These are phyloP conservation scores for Alethe castanea DNA, from an alignment of 2,113 vertebrate species.

Conservation along the genomic window DNA sequence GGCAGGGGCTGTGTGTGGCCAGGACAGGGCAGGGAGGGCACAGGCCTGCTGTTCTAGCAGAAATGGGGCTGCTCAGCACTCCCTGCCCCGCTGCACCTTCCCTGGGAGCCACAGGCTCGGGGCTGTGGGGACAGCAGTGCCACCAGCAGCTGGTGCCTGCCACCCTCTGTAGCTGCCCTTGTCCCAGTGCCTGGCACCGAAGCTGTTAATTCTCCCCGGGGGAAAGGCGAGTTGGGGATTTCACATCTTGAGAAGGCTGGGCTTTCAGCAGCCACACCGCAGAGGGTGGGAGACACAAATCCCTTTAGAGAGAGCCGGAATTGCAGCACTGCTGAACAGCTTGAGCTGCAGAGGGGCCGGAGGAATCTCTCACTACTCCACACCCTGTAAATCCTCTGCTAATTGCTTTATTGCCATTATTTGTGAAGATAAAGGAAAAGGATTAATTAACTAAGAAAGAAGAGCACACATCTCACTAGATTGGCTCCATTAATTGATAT, in stretches of 20 bases:
- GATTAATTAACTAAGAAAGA: slow-evolving; percentile 48
- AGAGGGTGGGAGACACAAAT: not conserved
- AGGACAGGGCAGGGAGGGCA: not conserved
- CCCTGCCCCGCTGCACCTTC: not conserved
- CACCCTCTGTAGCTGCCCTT: not conserved
- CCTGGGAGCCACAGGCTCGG: not conserved
- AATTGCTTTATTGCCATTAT: slow-evolving; percentile 62
- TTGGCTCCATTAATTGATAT: slow-evolving; percentile 34
- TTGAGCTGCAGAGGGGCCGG: slow-evolving; percentile 5
- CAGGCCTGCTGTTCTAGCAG: not conserved
- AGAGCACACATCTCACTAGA: slow-evolving; percentile 4
- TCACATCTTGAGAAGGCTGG: not conserved
- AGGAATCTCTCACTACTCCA: slow-evolving; percentile 26
- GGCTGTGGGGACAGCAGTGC: accelerated
- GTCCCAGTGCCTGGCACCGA: not conserved
- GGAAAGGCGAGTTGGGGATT: not conserved
- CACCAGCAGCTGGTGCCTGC: not conserved
- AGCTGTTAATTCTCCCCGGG: not conserved
- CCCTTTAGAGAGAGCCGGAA: not conserved
- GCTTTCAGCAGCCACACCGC: not conserved
- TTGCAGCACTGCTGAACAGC: not conserved
- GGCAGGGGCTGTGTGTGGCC: not conserved
- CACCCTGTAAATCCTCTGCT: slow-evolving; percentile 60
- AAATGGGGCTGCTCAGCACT: not conserved
- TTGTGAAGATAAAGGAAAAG: slow-evolving; percentile 51